phyloP scores from a whole-genome alignment of 2,888 invertebrate species.

The Lasiommata megera region DNA sequence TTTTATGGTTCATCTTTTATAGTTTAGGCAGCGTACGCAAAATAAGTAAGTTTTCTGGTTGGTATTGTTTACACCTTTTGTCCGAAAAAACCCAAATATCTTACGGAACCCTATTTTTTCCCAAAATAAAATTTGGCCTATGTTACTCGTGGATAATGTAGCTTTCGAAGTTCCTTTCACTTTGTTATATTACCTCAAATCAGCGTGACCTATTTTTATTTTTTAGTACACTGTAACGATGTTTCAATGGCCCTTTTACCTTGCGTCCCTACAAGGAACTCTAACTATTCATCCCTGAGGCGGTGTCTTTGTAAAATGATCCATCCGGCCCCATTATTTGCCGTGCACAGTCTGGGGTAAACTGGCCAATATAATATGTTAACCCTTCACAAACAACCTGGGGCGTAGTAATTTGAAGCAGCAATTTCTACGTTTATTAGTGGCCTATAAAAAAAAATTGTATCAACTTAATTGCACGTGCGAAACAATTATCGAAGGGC shows the following conservation, averaged over 20 bases:
- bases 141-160: too few species aligned
- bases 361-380: not conserved
- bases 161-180: not conserved
- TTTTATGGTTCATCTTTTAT: too few species aligned
- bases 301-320: constrained; percentile 53
- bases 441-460: too few species aligned
- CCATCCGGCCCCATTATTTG: constrained; percentile 47
- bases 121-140: too few species aligned
- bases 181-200: not conserved
- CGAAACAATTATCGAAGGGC: too few species aligned
- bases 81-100: too few species aligned
- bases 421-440: too few species aligned
- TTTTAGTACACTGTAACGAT: not conserved
- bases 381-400: not conserved
- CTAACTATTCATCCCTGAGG: constrained; percentile 51
- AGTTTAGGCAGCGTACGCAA: too few species aligned
- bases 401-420: not conserved
- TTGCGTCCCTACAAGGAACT: constrained; percentile 33
- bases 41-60: too few species aligned
- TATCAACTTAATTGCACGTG: too few species aligned
- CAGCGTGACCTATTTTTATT: not conserved
- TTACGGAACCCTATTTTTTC: too few species aligned
- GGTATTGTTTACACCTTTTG: too few species aligned
- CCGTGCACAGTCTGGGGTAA: constrained; percentile 23
- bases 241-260: constrained; percentile 32